phyloP scores from a whole-genome alignment of 92 coral and sea anemone genomes.

The Parazoanthus atlanticus region DNA sequence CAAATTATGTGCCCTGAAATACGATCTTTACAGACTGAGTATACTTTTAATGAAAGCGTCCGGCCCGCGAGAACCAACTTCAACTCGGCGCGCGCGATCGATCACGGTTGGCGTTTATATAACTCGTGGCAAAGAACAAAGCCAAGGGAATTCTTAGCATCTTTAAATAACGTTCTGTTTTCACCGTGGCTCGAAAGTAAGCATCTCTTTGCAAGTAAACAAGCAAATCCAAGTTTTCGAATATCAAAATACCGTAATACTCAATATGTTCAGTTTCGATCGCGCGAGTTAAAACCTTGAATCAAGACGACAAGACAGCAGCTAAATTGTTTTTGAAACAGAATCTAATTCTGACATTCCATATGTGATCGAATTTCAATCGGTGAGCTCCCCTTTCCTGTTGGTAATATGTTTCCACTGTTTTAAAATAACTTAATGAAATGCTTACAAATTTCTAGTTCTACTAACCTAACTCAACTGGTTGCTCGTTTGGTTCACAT shows the following conservation, averaged over 20 bases:
- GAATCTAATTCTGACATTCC: neutral
- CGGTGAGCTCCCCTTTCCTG: neutral
- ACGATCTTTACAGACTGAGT: too few species aligned
- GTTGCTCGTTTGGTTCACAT: conserved; percentile 52
- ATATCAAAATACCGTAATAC: neutral
- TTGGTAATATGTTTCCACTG: too few species aligned
- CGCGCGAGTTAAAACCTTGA: too few species aligned
- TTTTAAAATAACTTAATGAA: neutral
- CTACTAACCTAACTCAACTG: conserved; percentile 51
- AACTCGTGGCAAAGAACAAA: too few species aligned
- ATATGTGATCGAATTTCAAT: neutral
- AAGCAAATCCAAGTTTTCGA: neutral
- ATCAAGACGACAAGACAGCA: too few species aligned
- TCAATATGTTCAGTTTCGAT: too few species aligned
- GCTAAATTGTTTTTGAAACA: neutral
- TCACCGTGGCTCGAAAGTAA: neutral
- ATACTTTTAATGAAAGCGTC: too few species aligned
- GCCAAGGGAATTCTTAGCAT: neutral
- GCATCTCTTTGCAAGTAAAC: neutral
- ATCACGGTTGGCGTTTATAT: too few species aligned
- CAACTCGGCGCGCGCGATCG: too few species aligned
- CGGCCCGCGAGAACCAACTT: too few species aligned
- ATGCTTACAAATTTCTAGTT: too few species aligned
- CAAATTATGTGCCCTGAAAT: neutral
- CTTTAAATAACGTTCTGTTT: neutral